A percentile compares a stretch with the other conserved stretches of the same genome.
phyloP scores from a whole-genome alignment of 1,140 invertebrate genomes.

The Helicorthomorpha holstii region DNA sequence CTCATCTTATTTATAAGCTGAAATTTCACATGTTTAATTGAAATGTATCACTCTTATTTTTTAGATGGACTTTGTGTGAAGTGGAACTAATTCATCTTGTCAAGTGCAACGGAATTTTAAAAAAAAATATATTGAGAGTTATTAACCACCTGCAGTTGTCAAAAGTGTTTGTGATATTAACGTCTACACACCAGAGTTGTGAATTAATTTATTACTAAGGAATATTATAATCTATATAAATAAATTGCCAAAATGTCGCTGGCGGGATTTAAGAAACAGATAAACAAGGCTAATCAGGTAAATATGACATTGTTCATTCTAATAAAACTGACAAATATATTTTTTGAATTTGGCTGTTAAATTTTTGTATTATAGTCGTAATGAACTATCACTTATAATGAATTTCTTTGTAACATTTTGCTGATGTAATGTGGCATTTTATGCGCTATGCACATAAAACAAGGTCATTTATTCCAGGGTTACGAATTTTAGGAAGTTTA shows the following conservation, averaged over 20 bases:
- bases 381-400: too few species aligned
- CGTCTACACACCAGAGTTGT: background rate
- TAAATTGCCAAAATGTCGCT: slow-evolving; percentile 58
- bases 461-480: too few species aligned
- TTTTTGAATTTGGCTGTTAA: too few species aligned
- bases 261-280: slow-evolving; percentile 91
- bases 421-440: too few species aligned
- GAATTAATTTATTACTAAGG: background rate
- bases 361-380: too few species aligned
- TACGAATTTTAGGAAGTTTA: too few species aligned
- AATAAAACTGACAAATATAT: too few species aligned
- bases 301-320: too few species aligned
- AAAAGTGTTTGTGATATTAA: background rate
- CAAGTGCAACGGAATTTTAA: background rate
- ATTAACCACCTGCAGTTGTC: background rate
- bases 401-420: too few species aligned
- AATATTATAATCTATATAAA: background rate
- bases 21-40: background rate
- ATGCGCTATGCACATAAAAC: too few species aligned
- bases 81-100: background rate
- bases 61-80: background rate
- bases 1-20: too few species aligned
- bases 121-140: background rate
- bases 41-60: background rate
- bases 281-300: slow-evolving; percentile 98